These are phyloP conservation scores for Yponomeuta sedellus DNA, from an alignment of 2,888 invertebrate genomes.

Conservation along the genomic window DNA sequence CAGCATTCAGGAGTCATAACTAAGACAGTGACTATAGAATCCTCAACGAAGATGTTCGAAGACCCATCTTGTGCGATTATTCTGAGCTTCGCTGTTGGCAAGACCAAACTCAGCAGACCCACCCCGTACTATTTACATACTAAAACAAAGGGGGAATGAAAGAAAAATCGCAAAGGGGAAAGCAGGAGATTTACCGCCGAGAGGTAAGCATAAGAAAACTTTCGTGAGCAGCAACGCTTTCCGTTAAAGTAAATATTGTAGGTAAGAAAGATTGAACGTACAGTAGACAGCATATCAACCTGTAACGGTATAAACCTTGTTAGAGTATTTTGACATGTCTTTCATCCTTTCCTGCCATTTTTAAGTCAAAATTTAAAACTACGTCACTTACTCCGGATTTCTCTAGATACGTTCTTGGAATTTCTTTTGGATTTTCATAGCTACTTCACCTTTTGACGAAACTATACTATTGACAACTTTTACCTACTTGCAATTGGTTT, in stretches of 20 bases:
- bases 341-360: too few relatives aligned
- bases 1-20: too few relatives aligned
- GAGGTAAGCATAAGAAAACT: not conserved
- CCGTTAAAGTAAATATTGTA: not conserved
- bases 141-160: slow-evolving; percentile 26
- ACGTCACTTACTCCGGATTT: too few relatives aligned
- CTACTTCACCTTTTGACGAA: too few relatives aligned
- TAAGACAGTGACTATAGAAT: not conserved
- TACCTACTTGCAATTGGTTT: too few relatives aligned
- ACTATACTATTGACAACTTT: too few relatives aligned
- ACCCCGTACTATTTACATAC: slow-evolving; percentile 28
- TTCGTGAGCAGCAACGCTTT: not conserved
- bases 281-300: too few relatives aligned
- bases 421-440: too few relatives aligned
- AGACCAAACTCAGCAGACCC: slow-evolving; percentile 18
- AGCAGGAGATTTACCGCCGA: slow-evolving; percentile 2
- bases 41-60: not conserved
- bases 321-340: too few relatives aligned
- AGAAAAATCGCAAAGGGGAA: not conserved
- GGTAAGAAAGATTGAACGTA: not conserved
- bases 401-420: too few relatives aligned
- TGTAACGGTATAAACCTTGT: too few relatives aligned
- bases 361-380: too few relatives aligned
- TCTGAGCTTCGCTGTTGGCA: slow-evolving; percentile 10
- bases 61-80: not conserved